Conservation (phyloP, 2,113 vertebrate species). For the Alligator sinensis region DNA sequence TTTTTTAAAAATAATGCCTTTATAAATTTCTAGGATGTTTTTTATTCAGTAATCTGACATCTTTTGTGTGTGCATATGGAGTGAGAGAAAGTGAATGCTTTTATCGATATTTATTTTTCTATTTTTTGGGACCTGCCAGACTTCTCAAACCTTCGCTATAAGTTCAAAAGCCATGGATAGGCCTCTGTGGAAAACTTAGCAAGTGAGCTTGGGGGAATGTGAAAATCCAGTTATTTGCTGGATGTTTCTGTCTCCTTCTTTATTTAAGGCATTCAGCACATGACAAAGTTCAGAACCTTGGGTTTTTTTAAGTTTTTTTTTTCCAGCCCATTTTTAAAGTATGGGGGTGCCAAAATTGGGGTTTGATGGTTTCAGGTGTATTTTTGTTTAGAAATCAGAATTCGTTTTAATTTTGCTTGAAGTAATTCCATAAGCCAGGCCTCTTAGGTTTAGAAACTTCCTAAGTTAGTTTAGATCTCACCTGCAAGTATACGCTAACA, state of each 20-base stretch:
- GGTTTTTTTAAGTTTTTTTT: not conserved
- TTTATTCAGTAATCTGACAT: not conserved
- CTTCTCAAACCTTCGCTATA: no score
- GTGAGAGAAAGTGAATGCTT: not conserved
- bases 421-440: not conserved
- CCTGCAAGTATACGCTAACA: not conserved
- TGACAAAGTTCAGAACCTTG: not conserved
- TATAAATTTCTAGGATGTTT: not conserved
- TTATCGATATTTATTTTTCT: not conserved
- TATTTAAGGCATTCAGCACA: not conserved
- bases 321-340: not conserved
- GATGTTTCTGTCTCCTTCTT: not conserved
- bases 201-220: constrained; percentile 1
- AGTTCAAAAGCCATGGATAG: no score
- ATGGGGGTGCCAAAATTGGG: not conserved
- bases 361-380: accelerated
- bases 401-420: not conserved
- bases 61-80: not conserved
- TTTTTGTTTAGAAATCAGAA: constrained; percentile 30
- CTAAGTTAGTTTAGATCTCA: not conserved
- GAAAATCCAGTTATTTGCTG: not conserved
- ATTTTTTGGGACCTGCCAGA: not conserved
- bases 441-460: constrained; percentile 16
- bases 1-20: not conserved
- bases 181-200: not conserved